Evolutionary conservation across 2,113 vertebrate species (phyloP).

Genomic region (Chionomys nivalis): DNA sequence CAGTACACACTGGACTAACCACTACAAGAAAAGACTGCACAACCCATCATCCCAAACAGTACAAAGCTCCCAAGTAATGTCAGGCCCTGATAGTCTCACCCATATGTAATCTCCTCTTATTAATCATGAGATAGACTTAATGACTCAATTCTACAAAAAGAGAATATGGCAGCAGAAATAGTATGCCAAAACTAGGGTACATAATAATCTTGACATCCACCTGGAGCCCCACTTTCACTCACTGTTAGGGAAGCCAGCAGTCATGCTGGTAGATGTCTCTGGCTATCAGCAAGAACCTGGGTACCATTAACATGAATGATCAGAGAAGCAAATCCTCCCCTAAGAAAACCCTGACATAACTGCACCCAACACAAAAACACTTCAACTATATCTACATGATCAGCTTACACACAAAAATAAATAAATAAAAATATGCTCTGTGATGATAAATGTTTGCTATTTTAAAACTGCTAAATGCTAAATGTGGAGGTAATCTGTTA

Average conservation of each 20-base stretch:
- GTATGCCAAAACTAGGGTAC: constrained; percentile 36
- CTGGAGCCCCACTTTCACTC: neutral
- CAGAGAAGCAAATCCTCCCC: neutral
- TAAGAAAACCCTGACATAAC: neutral
- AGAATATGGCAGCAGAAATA: constrained; percentile 29
- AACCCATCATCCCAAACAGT: neutral
- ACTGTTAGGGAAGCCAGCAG: neutral
- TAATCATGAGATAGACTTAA: neutral
- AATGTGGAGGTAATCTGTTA: neutral
- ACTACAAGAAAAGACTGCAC: neutral
- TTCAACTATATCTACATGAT: neutral
- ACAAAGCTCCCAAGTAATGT: neutral
- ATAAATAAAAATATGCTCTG: neutral
- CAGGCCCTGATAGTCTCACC: neutral
- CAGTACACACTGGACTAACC: constrained; percentile 36
- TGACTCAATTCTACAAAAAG: neutral
- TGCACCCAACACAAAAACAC: neutral
- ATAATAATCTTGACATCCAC: constrained; percentile 3
- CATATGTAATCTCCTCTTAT: neutral
- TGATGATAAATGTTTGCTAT: constrained; percentile 17
- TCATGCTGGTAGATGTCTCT: neutral
- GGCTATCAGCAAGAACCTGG: neutral
- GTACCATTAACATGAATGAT: neutral
- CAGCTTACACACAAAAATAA: neutral
- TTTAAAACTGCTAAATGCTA: constrained; percentile 11